A percentile compares a stretch with the other conserved stretches of the same genome.
These are phyloP conservation scores for Tautogolabrus adspersus DNA, from an alignment of 2,113 vertebrate species.

Conservation along the genomic window DNA sequence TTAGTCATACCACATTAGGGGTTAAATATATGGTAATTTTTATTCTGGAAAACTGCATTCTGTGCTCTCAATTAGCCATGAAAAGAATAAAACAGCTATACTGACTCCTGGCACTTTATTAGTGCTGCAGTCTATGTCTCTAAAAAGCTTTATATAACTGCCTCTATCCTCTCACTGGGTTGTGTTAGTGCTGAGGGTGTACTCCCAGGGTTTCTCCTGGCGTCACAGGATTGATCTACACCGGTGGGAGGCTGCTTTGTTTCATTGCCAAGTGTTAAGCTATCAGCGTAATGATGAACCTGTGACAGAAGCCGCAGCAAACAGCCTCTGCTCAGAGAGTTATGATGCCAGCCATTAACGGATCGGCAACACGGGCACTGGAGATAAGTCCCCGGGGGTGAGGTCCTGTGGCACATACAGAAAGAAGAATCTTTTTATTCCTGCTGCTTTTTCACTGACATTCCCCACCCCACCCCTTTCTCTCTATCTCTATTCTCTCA, in stretches of 20 bases:
- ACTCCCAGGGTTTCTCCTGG: slow-evolving; percentile 42
- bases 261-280: slow-evolving; percentile 73
- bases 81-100: slow-evolving; percentile 4
- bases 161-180: slow-evolving; percentile 28
- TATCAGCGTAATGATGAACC: slow-evolving; percentile 83
- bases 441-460: slow-evolving; percentile 35
- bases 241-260: slow-evolving; percentile 70
- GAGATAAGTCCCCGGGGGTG: slow-evolving; percentile 70
- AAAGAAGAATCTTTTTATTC: slow-evolving; percentile 56
- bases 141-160: slow-evolving; percentile 35
- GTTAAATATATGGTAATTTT: background rate
- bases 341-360: slow-evolving; percentile 72
- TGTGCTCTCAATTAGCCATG: slow-evolving; percentile 11
- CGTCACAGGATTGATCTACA: slow-evolving; percentile 69
- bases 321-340: slow-evolving; percentile 69
- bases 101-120: slow-evolving; percentile 24
- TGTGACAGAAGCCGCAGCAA: slow-evolving; percentile 74
- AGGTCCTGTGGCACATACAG: slow-evolving; percentile 55
- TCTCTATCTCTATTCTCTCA: slow-evolving; percentile 30
- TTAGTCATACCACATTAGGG: background rate
- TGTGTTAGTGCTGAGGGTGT: slow-evolving; percentile 52
- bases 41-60: background rate
- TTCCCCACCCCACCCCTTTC: background rate
- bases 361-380: slow-evolving; percentile 64
- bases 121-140: background rate